These are phyloP conservation scores for Seira sanloemensis DNA, from an alignment of 2,888 invertebrate species.

Conservation along the genomic window DNA sequence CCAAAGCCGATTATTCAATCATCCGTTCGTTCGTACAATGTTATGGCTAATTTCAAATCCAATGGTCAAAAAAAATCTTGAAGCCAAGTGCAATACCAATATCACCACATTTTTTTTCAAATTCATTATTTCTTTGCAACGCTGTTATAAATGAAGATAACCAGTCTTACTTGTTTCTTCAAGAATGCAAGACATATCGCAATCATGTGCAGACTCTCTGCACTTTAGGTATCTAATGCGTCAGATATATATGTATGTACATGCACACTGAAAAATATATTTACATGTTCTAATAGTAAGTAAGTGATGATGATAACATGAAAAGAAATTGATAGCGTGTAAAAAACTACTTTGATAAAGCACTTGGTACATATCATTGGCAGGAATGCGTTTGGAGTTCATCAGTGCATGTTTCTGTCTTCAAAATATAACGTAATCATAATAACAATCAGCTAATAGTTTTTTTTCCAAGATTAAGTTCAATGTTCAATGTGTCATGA, in stretches of 20 bases:
- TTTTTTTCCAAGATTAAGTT: constrained; percentile 58
- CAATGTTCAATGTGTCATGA: constrained; percentile 47
- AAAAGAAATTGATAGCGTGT: too few species aligned
- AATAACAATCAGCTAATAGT: background rate
- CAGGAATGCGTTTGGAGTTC: too few species aligned
- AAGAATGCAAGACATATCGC: background rate
- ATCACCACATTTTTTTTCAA: constrained; percentile 14
- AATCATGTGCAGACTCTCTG: too few species aligned
- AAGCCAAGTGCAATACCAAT: constrained; percentile 10
- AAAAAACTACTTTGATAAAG: background rate
- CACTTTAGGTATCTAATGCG: background rate
- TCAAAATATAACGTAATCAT: background rate
- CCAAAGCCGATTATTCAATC: constrained; percentile 52
- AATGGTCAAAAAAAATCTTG: too few species aligned
- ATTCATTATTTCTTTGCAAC: constrained; percentile 10
- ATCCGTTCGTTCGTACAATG: background rate
- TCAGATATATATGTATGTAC: background rate
- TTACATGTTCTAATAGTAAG: too few species aligned
- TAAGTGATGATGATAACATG: too few species aligned
- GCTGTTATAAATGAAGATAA: background rate
- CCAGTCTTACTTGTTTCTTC: constrained; percentile 24
- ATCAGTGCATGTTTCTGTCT: background rate
- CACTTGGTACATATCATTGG: background rate
- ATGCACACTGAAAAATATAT: background rate
- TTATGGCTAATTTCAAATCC: too few species aligned